Percentiles rank a stretch among this genome's conserved stretches.
Evolutionary conservation across 2,797 vertebrate species (phyloP).

Genomic region (Hyperoplus lanceolatus): DNA sequence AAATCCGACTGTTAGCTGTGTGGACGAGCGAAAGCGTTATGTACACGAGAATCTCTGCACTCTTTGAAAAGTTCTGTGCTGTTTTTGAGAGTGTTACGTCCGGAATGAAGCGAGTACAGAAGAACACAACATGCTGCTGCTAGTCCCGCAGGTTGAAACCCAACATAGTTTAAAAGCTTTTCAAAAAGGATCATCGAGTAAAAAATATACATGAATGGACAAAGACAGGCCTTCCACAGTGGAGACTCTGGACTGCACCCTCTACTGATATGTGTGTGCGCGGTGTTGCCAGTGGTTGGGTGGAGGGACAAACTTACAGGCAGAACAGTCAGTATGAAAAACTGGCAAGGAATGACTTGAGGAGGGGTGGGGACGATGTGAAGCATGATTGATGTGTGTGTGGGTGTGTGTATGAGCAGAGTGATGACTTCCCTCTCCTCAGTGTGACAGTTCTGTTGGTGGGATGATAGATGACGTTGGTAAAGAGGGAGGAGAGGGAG

Average conservation of each 20-base stretch:
- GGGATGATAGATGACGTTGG: slow-evolving; percentile 60
- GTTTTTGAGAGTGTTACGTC: slow-evolving; percentile 47
- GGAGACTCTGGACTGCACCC: slow-evolving; percentile 58
- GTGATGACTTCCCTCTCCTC: slow-evolving; percentile 63
- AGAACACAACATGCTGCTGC: slow-evolving; percentile 72
- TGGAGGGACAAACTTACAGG: slow-evolving; percentile 70
- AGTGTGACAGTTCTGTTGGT: slow-evolving; percentile 56
- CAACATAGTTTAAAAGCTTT: slow-evolving; percentile 56
- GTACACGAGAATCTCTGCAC: slow-evolving; percentile 68
- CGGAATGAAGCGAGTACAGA: slow-evolving; percentile 67
- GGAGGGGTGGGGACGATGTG: slow-evolving; percentile 23
- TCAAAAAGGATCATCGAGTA: slow-evolving; percentile 53
- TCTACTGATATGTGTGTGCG: slow-evolving; percentile 48
- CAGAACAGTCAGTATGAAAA: slow-evolving; percentile 73
- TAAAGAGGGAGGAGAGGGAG: slow-evolving; percentile 23
- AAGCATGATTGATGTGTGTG: slow-evolving; percentile 33
- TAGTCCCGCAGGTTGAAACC: slow-evolving; percentile 53
- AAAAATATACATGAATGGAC: slow-evolving; percentile 57
- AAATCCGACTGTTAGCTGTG: slow-evolving; percentile 64
- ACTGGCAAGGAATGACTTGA: slow-evolving; percentile 54
- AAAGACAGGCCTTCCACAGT: slow-evolving; percentile 51
- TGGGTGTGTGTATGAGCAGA: slow-evolving; percentile 50
- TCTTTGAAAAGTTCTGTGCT: slow-evolving; percentile 65
- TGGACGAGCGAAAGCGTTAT: slow-evolving; percentile 65
- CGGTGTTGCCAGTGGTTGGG: slow-evolving; percentile 13